Conservation (phyloP, 2,113 vertebrate genomes). For the Isichthys henryi region DNA sequence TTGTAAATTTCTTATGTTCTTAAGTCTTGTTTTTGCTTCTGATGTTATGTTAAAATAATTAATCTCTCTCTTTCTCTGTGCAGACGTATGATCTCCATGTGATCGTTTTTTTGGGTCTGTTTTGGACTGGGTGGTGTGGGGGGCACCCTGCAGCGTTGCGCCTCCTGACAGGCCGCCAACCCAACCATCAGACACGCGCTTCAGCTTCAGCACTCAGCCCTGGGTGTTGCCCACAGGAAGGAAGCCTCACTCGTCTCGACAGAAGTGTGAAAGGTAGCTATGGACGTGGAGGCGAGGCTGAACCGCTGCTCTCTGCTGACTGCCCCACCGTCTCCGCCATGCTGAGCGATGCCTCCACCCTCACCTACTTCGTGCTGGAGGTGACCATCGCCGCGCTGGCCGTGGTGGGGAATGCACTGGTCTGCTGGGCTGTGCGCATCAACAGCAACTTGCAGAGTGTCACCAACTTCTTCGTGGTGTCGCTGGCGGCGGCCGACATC, state of each 20-base stretch:
- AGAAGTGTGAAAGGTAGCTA: constrained; percentile 53
- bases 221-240: not conserved
- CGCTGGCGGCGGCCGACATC: constrained; percentile 85
- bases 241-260: not conserved
- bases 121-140: not conserved
- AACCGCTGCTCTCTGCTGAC: constrained; percentile 33
- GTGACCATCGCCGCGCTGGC: constrained; percentile 81
- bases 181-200: not conserved
- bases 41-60: not conserved
- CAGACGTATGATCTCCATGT: constrained; percentile 33
- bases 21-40: not conserved
- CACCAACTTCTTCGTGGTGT: constrained; percentile 95
- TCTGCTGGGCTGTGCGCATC: constrained; percentile 88
- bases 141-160: not conserved
- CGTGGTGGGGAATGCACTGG: constrained; percentile 84
- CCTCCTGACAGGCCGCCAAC: not conserved
- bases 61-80: constrained; percentile 1
- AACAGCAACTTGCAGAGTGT: constrained; percentile 93
- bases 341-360: constrained; percentile 51
- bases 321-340: constrained; percentile 52
- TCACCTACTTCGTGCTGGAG: constrained; percentile 78
- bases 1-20: no score
- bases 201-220: not conserved
- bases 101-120: constrained; percentile 18
- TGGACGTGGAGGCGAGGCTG: constrained; percentile 57